Evolutionary conservation across 2,113 vertebrate genomes (phyloP), one percentile per base, ranked within the genome.

Genomic region (Hymenochirus boettgeri): DNA sequence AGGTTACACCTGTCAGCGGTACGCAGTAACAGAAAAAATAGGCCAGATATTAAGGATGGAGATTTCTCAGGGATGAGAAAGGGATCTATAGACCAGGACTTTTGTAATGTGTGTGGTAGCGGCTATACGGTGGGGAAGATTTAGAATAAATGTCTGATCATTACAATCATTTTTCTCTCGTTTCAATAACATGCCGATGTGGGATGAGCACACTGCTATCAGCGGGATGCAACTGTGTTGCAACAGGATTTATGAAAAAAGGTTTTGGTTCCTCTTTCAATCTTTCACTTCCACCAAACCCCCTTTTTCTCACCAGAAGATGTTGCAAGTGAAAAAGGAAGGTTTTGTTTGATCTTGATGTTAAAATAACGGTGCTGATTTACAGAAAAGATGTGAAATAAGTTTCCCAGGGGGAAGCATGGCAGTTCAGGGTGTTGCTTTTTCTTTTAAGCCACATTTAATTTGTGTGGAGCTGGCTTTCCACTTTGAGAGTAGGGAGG

Each of bases 201-300:
- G 65, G n/a, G 65, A 59, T 60, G 65, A 60, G 57, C 65, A 69
- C 48, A 53, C 57, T 31, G 57, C 57, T 60, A 60, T 69, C 65
- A 60, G 64, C 33, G n/a, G 57, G 65, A 69, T 53, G 47, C 65
- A 69, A 69, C 60, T 15, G 48, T 67, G 65, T 69, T 60, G 65
- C 65, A n/a, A 69, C 65, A 69, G 65, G 53, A 52, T 45, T 69
- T 59, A 60, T 69, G 59, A 57, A 69, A 69, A 57, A 60, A 57
- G 57, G 65, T 57, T 60, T 60, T 69, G 59, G 65, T 60, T 46
- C 31, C 57, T 69, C 48, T 57, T 48, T 47, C 59, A 60, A 60
- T 31, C 53, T 4, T 66, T 18, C 22, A 18, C 47, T 51, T 57
- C 59, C 56, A 45, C 56, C 52, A 42, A n/a, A 45, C 56, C 35